Conservation (phyloP, 2,888 invertebrate species). For the Phyto melanocephala region DNA sequence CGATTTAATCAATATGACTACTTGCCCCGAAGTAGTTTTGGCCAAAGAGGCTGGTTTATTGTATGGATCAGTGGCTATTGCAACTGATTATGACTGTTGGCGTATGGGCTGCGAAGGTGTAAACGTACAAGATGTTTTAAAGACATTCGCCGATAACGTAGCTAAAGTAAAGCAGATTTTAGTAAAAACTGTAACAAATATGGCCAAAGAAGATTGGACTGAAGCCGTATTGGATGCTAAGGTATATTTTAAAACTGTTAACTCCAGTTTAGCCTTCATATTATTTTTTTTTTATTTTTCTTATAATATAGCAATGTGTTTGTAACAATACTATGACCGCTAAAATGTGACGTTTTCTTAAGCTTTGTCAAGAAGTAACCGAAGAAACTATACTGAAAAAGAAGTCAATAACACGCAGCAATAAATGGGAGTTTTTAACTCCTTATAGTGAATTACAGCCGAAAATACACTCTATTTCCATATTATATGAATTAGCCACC, state of each 20-base stretch:
- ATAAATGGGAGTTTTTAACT: conserved; percentile 49
- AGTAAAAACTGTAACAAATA: conserved; percentile 84
- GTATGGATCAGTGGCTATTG: conserved; percentile 94
- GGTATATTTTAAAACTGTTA: conserved; percentile 78
- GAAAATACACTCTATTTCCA: conserved; percentile 70
- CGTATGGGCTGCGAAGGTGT: conserved; percentile 84
- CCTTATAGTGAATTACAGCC: conserved; percentile 23
- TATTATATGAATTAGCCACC: conserved; percentile 70
- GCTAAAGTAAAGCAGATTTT: conserved; percentile 87
- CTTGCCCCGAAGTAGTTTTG: conserved; percentile 95
- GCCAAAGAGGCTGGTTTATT: conserved; percentile 97
- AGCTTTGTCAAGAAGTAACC: conserved; percentile 71
- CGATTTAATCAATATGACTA: conserved; percentile 97
- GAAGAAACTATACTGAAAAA: conserved; percentile 69
- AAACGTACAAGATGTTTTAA: conserved; percentile 86
- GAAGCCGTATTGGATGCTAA: conserved; percentile 82
- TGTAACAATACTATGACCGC: conserved; percentile 74
- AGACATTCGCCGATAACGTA: conserved; percentile 88
- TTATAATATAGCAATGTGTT: conserved; percentile 71
- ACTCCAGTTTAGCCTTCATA: neutral
- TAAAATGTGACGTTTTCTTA: conserved; percentile 74
- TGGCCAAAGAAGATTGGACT: conserved; percentile 87
- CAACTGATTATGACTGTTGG: conserved; percentile 99
- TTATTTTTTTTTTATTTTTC: neutral
- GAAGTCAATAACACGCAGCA: conserved; percentile 65